A percentile compares a stretch with the other conserved stretches of the same genome.
Evolutionary conservation across 2,113 vertebrate species (phyloP).

Genomic region (Ibidorhyncha struthersii): DNA sequence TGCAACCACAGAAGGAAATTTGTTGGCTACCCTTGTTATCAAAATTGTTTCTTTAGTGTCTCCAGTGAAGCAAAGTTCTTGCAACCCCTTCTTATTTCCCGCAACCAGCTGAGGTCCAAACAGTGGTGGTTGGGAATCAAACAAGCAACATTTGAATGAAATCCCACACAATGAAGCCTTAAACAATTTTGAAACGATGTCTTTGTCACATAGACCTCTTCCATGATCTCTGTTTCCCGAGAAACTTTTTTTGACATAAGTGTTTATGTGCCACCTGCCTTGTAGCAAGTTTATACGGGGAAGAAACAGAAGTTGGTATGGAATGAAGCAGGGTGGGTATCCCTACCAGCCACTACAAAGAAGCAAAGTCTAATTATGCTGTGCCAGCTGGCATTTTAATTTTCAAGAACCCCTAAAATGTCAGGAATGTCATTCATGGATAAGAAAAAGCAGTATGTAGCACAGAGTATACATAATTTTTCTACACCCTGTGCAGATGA

Average conservation of each 20-base stretch:
- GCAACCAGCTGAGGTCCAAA: not conserved
- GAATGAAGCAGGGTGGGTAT: not conserved
- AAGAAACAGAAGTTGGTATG: not conserved
- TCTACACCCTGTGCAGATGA: not conserved
- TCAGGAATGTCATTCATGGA: slow-evolving; percentile 30
- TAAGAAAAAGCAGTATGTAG: not conserved
- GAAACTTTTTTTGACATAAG: not conserved
- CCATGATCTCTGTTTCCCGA: not conserved
- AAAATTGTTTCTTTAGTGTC: not conserved
- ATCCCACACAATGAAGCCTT: not conserved
- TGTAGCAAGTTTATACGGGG: not conserved
- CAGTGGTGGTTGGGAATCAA: not conserved
- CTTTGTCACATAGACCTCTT: not conserved
- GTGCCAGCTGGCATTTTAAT: slow-evolving; percentile 34
- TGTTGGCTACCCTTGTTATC: not conserved
- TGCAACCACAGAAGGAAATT: not conserved
- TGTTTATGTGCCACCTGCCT: not conserved
- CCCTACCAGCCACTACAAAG: not conserved
- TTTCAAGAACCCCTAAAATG: not conserved
- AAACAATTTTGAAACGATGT: not conserved
- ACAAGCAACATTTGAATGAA: not conserved
- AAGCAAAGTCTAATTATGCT: slow-evolving; percentile 2
- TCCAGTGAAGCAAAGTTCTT: not conserved
- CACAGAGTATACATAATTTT: not conserved
- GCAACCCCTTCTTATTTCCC: not conserved